Base-by-base conservation (phyloP, 2,113 vertebrate species). In the Phylloscopus whistleri region DNA sequence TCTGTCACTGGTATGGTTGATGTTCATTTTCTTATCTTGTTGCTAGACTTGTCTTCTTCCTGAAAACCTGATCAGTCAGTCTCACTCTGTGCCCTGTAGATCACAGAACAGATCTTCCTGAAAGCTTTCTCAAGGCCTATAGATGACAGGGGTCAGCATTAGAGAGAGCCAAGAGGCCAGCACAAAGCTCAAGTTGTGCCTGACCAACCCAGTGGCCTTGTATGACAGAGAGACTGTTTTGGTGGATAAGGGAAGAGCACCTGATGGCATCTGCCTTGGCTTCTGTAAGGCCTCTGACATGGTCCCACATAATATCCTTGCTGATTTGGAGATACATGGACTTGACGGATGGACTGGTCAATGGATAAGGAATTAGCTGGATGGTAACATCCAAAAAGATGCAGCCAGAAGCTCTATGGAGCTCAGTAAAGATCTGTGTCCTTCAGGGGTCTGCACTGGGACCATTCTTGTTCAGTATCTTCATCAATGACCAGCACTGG, bases 101-200 rank as follows among this genome's bases (percentile, higher is more conserved):
- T 27, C 33, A 46, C 0, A 0, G 58, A 63, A 37, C 11, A 46
- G 16, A 22, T 11, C 22, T 37, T 46, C 33, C 58, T 46, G 39
- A 39, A 63, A 46, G 22, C 3, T 53, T 22, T 46, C 13, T 63
- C 0, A 2, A 31, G 33, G 21, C 14, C 5, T 27, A 2, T 3
- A 33, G 33, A 27, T 27, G 58, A 12, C 7, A 84, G 23, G 6
- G 7, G 7, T 3, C 20, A 26, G 27, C 9, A 55, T 55, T 55
- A 23, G 59, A 33, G 49, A 39, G 28, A 55, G 15, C 18, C 59
- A 64, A 33, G 28, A 64, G 49, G n/a, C 59, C n/a, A 64, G 18
- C 28, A 84, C n/a, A 23, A 74, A 48, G 28, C 49, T 64, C 41
- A 39, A 2, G 20, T 10, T 55, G 59, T 23, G 18, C 59, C 82